phyloP scores from a whole-genome alignment of 2,113 vertebrate genomes.

The Sinocyclocheilus anophthalmus region DNA sequence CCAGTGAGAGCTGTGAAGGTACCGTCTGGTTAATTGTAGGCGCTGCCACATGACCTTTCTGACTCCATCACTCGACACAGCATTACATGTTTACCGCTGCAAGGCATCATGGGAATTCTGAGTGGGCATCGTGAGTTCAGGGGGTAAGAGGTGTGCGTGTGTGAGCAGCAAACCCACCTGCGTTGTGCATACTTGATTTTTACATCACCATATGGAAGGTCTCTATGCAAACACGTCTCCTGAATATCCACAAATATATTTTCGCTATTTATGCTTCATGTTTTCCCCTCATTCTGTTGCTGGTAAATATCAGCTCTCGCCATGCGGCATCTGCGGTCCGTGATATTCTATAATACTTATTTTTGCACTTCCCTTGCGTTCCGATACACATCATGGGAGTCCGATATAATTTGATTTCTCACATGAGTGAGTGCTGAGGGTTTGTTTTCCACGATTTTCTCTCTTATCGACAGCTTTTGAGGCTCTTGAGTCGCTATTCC shows the following conservation, averaged over 20 bases:
- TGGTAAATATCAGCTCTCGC: not conserved
- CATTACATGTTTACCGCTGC: constrained; percentile 34
- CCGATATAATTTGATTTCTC: constrained; percentile 50
- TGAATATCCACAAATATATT: not conserved
- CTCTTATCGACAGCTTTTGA: constrained; percentile 54
- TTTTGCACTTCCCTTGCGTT: constrained; percentile 34
- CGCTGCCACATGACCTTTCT: constrained; percentile 58
- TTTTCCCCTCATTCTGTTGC: not conserved
- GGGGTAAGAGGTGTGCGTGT: not conserved
- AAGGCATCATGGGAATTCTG: constrained; percentile 43
- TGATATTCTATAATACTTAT: not conserved
- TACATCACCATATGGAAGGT: not conserved
- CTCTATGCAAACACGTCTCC: not conserved
- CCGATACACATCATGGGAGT: constrained; percentile 38
- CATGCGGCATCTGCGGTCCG: not conserved
- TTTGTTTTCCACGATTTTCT: constrained; percentile 45
- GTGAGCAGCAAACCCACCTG: not conserved
- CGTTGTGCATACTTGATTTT: not conserved
- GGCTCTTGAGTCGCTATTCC: constrained; percentile 50
- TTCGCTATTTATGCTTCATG: not conserved
- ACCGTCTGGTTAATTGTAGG: constrained; percentile 43
- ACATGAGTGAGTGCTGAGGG: constrained; percentile 3
- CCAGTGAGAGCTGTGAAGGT: constrained; percentile 42
- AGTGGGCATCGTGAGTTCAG: constrained; percentile 14
- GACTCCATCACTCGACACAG: constrained; percentile 42